These are phyloP conservation scores for Eulithis prunata DNA, from an alignment of 2,888 invertebrate genomes.

Conservation along the genomic window DNA sequence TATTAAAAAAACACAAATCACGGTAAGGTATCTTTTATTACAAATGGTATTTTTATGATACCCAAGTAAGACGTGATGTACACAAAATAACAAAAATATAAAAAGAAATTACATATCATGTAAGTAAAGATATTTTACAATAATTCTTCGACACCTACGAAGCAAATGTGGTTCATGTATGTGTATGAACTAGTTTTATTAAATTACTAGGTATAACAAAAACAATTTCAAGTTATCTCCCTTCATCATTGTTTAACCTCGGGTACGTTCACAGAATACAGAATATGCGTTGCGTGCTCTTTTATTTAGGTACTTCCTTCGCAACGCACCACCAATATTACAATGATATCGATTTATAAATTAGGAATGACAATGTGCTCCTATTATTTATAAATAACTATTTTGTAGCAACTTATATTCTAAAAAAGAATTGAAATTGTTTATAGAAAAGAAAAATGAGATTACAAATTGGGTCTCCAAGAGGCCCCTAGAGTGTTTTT, in stretches of 20 bases:
- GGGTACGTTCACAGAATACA: too few species aligned
- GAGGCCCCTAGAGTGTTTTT: too few species aligned
- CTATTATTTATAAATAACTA: slow-evolving; percentile 5
- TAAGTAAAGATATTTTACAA: slow-evolving; percentile 11
- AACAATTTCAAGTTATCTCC: slow-evolving; percentile 9
- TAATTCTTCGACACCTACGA: slow-evolving; percentile 12
- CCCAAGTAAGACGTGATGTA: slow-evolving; percentile 56
- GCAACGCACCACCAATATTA: slow-evolving; percentile 11
- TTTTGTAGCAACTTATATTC: slow-evolving; percentile 9
- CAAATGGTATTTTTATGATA: slow-evolving; percentile 65
- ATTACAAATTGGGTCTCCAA: too few species aligned
- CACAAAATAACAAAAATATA: slow-evolving; percentile 67
- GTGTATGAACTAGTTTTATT: slow-evolving; percentile 6
- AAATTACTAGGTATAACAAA: not conserved
- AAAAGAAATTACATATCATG: slow-evolving; percentile 46
- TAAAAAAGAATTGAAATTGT: too few species aligned
- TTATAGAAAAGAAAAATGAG: too few species aligned
- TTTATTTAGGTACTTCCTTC: not conserved
- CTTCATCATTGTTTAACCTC: too few species aligned
- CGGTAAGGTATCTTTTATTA: slow-evolving; percentile 75
- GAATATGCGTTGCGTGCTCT: not conserved
- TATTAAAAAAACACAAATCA: slow-evolving; percentile 59
- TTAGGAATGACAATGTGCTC: slow-evolving; percentile 18
- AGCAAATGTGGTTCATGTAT: slow-evolving; percentile 5
- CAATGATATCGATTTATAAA: not conserved